Conservation (phyloP, 2,797 vertebrate genomes). For the Podargus strigoides region DNA sequence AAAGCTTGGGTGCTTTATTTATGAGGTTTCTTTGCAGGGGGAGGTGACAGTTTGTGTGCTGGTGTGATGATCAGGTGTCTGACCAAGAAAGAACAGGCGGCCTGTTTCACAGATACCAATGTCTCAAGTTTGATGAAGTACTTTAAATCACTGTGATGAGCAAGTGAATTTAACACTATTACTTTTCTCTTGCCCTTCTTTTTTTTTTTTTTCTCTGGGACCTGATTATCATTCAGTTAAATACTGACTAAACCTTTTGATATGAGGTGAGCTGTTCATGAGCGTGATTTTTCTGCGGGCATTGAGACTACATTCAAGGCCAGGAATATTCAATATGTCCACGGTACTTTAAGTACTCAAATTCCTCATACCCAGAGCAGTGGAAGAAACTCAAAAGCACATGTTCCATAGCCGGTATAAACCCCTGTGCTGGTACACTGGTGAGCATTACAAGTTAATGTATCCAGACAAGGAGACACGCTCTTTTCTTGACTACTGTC, state of each 20-base stretch:
- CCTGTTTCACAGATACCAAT: not conserved
- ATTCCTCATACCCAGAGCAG: fast-evolving
- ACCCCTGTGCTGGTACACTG: not conserved
- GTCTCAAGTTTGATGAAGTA: not conserved
- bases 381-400: fast-evolving
- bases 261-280: not conserved
- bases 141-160: not conserved
- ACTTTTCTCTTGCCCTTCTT: not conserved
- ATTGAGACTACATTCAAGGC: not conserved
- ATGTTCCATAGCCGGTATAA: not conserved
- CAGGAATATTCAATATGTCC: not conserved
- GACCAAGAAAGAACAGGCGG: not conserved
- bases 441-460: not conserved
- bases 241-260: not conserved
- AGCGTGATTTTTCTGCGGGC: not conserved
- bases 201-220: not conserved
- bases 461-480: not conserved
- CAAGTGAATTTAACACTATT: not conserved
- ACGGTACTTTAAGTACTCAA: not conserved
- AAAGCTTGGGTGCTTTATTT: not conserved
- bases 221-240: not conserved
- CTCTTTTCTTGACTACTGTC: not conserved
- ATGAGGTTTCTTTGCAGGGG: not conserved
- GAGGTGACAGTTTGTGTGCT: not conserved
- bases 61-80: not conserved